These are phyloP conservation scores for Halocaridina rubra DNA, from an alignment of 2,888 invertebrate genomes.

Conservation along the genomic window DNA sequence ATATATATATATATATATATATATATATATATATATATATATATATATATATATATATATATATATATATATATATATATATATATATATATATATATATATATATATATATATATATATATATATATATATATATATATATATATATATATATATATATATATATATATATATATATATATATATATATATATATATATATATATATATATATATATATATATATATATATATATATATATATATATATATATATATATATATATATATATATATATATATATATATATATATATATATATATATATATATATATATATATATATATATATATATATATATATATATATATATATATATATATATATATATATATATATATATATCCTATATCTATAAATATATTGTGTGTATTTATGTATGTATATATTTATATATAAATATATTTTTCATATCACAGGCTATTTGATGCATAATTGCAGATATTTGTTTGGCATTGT, in stretches of 20 bases:
- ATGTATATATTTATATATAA: too few species aligned
- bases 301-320: too few species aligned
- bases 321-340: too few species aligned
- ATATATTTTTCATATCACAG: conserved; percentile 27
- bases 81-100: not conserved
- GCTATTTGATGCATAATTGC: conserved; percentile 18
- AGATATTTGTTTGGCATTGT: conserved; percentile 17
- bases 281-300: too few species aligned
- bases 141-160: not conserved
- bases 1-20: not conserved
- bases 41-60: conserved; percentile 9
- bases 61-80: conserved; percentile 6
- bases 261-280: too few species aligned
- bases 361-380: conserved; percentile 9
- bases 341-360: too few species aligned
- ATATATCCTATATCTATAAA: too few species aligned
- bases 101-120: not conserved
- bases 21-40: conserved; percentile 3
- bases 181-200: not conserved
- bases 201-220: not conserved
- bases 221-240: not conserved
- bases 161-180: not conserved
- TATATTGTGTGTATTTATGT: not conserved
- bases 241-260: not conserved
- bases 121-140: not conserved